Conservation (phyloP, 1,140 invertebrate genomes). For the Anthonomus grandis region DNA sequence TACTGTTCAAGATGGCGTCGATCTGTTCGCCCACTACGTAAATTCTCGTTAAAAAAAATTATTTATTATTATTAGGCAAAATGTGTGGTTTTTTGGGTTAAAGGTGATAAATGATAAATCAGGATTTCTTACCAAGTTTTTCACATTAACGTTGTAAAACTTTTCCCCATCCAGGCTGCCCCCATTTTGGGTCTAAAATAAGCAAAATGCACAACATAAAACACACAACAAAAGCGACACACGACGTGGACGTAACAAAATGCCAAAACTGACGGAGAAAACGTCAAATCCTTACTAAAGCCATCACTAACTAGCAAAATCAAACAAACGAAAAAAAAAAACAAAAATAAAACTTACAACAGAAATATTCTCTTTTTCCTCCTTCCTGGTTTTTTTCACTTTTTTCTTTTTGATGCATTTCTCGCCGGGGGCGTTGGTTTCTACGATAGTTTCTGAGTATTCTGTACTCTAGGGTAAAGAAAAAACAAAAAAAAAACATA, state of each 20-base stretch:
- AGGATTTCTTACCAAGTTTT: slow-evolving; percentile 45
- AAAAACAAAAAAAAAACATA: slow-evolving; percentile 21
- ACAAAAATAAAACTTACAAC: slow-evolving; percentile 54
- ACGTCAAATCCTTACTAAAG: no score
- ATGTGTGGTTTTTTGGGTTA: no score
- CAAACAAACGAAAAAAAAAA: no score
- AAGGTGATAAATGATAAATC: no score
- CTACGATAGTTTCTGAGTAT: slow-evolving; percentile 42
- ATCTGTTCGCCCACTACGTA: no score
- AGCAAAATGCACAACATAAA: no score
- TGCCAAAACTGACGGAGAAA: no score
- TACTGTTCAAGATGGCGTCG: no score
- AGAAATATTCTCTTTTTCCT: slow-evolving; percentile 62
- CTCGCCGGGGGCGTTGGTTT: slow-evolving; percentile 28
- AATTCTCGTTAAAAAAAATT: no score
- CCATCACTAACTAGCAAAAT: no score
- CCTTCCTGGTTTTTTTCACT: slow-evolving; percentile 59
- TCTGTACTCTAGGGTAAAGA: slow-evolving; percentile 42
- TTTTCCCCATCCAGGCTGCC: slow-evolving; percentile 51
- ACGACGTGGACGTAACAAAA: no score
- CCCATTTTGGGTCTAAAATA: slow-evolving; percentile 47
- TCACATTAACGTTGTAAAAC: slow-evolving; percentile 58
- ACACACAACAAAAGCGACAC: slow-evolving; percentile 6
- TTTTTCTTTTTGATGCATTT: slow-evolving; percentile 54
- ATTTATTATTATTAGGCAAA: no score